Percentiles rank a stretch among this genome's conserved stretches.
phyloP scores from a whole-genome alignment of 2,113 vertebrate species.

The Malurus cyaneus region DNA sequence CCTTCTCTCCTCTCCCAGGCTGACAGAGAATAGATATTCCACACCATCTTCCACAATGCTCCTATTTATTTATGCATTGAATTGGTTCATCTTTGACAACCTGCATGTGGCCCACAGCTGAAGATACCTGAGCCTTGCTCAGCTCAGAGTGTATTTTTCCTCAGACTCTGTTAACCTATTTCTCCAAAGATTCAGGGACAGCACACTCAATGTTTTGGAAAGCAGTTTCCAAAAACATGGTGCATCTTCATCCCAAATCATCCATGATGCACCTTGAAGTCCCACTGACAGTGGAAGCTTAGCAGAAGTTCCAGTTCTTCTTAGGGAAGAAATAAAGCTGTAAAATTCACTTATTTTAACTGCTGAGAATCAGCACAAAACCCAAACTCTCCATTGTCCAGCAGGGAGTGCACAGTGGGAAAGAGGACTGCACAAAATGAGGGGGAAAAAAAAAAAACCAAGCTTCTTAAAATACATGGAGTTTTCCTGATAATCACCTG shows the following conservation, averaged over 20 bases:
- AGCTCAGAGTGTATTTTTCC: background rate
- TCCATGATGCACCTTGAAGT: background rate
- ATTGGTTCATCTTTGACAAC: background rate
- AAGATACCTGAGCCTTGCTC: background rate
- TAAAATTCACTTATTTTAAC: background rate
- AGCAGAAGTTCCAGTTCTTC: background rate
- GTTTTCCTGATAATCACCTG: background rate
- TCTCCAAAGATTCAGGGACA: background rate
- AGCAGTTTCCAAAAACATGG: background rate
- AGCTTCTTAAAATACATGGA: background rate
- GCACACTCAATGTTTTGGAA: background rate
- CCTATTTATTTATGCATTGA: rapidly evolving
- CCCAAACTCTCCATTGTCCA: background rate
- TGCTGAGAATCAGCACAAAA: background rate
- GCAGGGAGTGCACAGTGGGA: background rate
- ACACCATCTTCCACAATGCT: background rate
- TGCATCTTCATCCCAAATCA: background rate
- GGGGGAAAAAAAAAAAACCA: too few species aligned
- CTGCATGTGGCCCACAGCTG: background rate
- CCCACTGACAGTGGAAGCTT: background rate
- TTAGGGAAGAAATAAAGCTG: background rate
- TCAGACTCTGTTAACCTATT: background rate
- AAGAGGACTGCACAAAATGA: background rate
- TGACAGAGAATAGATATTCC: background rate
- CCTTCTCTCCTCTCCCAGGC: background rate